Evolutionary conservation across 1,140 invertebrate species (phyloP), one percentile per base, ranked within the genome.

Genomic region (Diorhabda carinulata): DNA sequence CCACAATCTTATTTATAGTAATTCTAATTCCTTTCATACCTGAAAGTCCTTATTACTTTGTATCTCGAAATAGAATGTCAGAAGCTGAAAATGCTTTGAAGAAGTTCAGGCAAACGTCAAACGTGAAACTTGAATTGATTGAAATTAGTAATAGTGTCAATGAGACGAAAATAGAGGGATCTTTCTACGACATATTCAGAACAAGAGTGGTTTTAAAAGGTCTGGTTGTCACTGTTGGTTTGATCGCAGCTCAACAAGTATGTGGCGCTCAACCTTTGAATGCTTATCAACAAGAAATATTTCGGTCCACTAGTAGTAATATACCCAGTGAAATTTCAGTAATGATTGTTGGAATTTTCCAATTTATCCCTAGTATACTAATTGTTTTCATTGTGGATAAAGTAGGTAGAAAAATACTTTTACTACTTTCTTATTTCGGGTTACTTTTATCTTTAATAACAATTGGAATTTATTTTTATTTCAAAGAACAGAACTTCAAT

Each of bases 181-280:
- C 10, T 6, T 61, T 61, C 40, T 40, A 43, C 25, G 59, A 61
- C 41, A 41, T 61, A 40, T 4, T 61, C 4, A 8, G 8, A 2
- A 40, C 59, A 5, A 61, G 41, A 43, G 59, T 43, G n/a, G 42
- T 61, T 1, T 5, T 61, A 3, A 61, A 41, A 7, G 25, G 25
- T 41, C 25, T 61, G 2, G 4, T 61, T 43, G 41, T 61, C 3
- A 61, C 59, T 43, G 9, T 92, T 70, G 87, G 88, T 9, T 82
- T 96, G 1, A 94, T 96, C 90, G 82, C 93, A 62, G 91, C 95
- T 78, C 94, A 96, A 78, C 93, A 96, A 79, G 82, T 95, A 42
- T 90, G 88, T 64, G 92, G 94, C 44, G 91, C 96, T 25, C 95
- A 95, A 74, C 91, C 90, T 1, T 90, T 96, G 43, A 90, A 94